phyloP scores from a whole-genome alignment of 2,113 vertebrate species.

The Bufo gargarizans region DNA sequence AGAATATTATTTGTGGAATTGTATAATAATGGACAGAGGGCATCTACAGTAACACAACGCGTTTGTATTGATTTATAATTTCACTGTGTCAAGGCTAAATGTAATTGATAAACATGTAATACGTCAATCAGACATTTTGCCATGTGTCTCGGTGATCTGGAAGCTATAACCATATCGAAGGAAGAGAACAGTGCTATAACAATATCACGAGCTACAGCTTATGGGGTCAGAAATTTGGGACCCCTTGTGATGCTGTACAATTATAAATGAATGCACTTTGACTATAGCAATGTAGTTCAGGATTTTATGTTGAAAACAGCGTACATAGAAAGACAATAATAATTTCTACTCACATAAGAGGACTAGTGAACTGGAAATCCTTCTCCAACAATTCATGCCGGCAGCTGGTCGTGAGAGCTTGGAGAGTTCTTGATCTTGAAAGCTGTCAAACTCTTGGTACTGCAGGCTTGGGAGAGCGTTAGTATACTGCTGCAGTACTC shows the following conservation, averaged over 20 bases:
- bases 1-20: not conserved
- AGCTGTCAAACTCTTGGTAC: not conserved
- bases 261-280: not conserved
- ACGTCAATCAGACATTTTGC: not conserved
- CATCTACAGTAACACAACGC: not conserved
- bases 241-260: not conserved
- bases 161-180: not conserved
- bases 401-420: not conserved
- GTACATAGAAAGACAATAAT: not conserved
- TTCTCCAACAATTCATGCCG: conserved; percentile 43
- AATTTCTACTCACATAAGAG: conserved; percentile 33
- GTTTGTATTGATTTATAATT: not conserved
- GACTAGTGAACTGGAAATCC: conserved; percentile 10
- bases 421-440: not conserved
- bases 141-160: not conserved
- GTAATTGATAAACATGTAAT: not conserved
- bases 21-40: too few species aligned
- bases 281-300: not conserved
- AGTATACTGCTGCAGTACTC: not conserved
- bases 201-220: not conserved
- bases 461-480: conserved; percentile 19
- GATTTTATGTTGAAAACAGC: not conserved
- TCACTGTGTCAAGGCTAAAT: not conserved
- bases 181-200: too few species aligned
- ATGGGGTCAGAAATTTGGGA: not conserved